phyloP scores from a whole-genome alignment of 2,888 invertebrate genomes.

The Lepidochitona cinerea region DNA sequence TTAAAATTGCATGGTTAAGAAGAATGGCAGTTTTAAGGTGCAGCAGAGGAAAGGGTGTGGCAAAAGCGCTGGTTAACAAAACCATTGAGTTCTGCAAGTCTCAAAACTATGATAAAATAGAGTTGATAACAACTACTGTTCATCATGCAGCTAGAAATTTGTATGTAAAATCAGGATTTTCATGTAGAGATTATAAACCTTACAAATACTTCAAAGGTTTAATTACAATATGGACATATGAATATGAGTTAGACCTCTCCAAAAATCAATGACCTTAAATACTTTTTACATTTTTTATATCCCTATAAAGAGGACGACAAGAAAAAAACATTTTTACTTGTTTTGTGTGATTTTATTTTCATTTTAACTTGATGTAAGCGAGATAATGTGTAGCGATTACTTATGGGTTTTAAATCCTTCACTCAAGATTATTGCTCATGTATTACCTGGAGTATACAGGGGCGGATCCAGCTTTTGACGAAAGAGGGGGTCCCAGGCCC shows the following conservation, averaged over 20 bases:
- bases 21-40: constrained; percentile 35
- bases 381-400: too few species aligned
- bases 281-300: too few species aligned
- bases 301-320: too few species aligned
- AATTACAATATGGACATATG: constrained; percentile 36
- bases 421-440: too few species aligned
- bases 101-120: constrained; percentile 25
- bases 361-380: too few species aligned
- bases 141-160: constrained; percentile 36
- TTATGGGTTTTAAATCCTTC: too few species aligned
- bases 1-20: constrained; percentile 37
- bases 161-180: constrained; percentile 32
- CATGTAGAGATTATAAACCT: constrained; percentile 21
- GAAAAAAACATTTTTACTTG: too few species aligned
- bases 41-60: constrained; percentile 34
- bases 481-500: too few species aligned
- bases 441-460: too few species aligned
- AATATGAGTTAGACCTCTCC: constrained; percentile 16
- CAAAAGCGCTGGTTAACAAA: constrained; percentile 30
- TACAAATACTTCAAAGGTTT: constrained; percentile 31
- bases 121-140: constrained; percentile 40
- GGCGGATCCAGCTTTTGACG: too few species aligned
- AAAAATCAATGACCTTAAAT: too few species aligned
- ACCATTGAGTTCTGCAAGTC: constrained; percentile 29
- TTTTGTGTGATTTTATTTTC: too few species aligned